A percentile compares a stretch with the other conserved stretches of the same genome.
phyloP scores from a whole-genome alignment of 2,888 invertebrate species.

The Drepanosiphum platanoidis region DNA sequence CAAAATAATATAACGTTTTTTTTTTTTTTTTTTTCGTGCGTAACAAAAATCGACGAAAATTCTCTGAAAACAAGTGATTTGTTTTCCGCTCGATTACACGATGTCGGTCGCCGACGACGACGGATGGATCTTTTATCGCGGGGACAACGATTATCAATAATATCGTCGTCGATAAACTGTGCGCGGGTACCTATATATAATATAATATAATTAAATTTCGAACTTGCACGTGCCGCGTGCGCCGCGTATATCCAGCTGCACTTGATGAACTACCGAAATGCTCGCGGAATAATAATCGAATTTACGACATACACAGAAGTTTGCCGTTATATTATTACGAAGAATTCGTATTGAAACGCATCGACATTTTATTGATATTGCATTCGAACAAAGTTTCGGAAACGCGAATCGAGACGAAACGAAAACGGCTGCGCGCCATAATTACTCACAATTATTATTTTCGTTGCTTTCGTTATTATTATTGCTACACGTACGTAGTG shows the following conservation, averaged over 20 bases:
- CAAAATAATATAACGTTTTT: neutral
- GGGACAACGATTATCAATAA: neutral
- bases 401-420: neutral
- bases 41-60: too few relatives aligned
- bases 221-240: constrained; percentile 4
- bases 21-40: neutral
- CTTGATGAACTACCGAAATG: constrained; percentile 7
- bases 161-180: neutral
- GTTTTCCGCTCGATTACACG: too few relatives aligned
- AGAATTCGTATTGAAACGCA: neutral
- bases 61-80: too few relatives aligned
- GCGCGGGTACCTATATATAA: neutral
- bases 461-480: too few relatives aligned
- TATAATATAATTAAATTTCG: constrained; percentile 20
- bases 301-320: neutral
- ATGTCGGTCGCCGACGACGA: too few relatives aligned
- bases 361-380: neutral
- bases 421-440: neutral
- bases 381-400: neutral
- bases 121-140: too few relatives aligned
- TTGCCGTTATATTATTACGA: neutral
- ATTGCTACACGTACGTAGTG: too few relatives aligned
- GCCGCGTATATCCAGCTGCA: neutral
- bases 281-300: constrained; percentile 2
- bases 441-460: too few relatives aligned